These are phyloP conservation scores for Cantharis nigra DNA, from an alignment of 2,888 invertebrate species.

Conservation along the genomic window DNA sequence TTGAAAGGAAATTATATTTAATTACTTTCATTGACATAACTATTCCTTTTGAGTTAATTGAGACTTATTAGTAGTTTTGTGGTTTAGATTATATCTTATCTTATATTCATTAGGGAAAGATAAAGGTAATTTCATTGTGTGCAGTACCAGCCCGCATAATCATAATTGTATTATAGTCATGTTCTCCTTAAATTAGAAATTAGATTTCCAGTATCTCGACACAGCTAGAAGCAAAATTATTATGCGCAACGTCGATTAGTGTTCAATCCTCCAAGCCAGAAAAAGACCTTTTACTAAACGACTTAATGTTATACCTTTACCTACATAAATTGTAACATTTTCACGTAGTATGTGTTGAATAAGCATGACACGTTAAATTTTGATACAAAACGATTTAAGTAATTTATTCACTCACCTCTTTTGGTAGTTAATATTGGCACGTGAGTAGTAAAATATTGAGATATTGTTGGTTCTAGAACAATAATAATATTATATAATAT, in stretches of 20 bases:
- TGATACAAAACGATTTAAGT: neutral
- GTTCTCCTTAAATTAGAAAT: slow-evolving; percentile 3
- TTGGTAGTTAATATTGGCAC: neutral
- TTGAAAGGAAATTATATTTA: neutral
- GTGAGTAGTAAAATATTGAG: neutral
- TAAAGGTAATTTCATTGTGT: slow-evolving; percentile 1
- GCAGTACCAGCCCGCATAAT: neutral
- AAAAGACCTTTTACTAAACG: neutral
- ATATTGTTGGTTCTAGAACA: neutral
- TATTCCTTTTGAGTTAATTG: neutral
- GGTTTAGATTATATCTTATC: neutral
- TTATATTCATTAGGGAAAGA: neutral
- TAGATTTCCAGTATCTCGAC: slow-evolving; percentile 2
- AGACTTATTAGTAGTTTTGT: slow-evolving; percentile 1
- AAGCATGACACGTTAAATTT: neutral
- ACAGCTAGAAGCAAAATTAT: neutral
- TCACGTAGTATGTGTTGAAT: neutral
- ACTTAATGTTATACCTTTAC: neutral
- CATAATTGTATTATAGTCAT: slow-evolving; percentile 3
- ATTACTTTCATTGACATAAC: neutral
- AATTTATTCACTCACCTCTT: neutral
- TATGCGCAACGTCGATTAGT: slow-evolving; percentile 2
- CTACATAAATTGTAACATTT: neutral
- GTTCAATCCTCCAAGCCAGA: slow-evolving; percentile 1
- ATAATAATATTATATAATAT: neutral